Base-by-base conservation (phyloP, 2,113 vertebrate genomes). In the Oriolus oriolus region DNA sequence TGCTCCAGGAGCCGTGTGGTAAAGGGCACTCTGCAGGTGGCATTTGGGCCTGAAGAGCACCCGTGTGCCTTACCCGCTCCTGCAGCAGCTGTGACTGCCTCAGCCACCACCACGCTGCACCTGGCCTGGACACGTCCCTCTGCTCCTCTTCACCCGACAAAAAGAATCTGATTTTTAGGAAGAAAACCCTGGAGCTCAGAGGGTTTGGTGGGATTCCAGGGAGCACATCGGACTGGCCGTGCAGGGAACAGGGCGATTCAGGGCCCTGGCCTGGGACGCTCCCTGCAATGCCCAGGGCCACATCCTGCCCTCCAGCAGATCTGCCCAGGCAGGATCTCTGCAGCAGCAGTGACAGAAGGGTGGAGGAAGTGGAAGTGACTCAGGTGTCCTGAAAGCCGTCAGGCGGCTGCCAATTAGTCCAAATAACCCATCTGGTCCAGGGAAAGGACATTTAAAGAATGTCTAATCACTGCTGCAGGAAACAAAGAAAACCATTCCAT, bases 401-500 rank as follows among this genome's bases (percentile, higher is more conserved):
- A 88, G 44, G 60, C 1, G 0, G 47, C 56, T 96, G 79, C 83
- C 90, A 93, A 74, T 93, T 95, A 95, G 64, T 86, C 50, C 76
- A 71, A 78, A 86, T 70, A 90, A 90, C 92, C 93, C 93, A 96
- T 93, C 87, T 96, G 95, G 90, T 63, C 79, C 52, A 83, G 41
- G 64, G 60, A 92, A 94, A 90, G 60, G 37, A 82, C 47, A 23
- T 91, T 77, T 53, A 85, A 71, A 95, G 65, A 76, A 30, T 68
- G 39, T 35, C 78, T 94, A 80, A 93, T 93, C 64, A 47, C 52
- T 89, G 71, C 44, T 52, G 52, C 60, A 90, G 54, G 39, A 83
- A 80, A 91, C 56, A 78, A 69, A 53, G 84, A 69, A 85, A 91
- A 50, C 6, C 14, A 33, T 73, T 69, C 50, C 6, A 9, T 28